Conservation (phyloP, 2,888 invertebrate species). For the Brenthis hecate region DNA sequence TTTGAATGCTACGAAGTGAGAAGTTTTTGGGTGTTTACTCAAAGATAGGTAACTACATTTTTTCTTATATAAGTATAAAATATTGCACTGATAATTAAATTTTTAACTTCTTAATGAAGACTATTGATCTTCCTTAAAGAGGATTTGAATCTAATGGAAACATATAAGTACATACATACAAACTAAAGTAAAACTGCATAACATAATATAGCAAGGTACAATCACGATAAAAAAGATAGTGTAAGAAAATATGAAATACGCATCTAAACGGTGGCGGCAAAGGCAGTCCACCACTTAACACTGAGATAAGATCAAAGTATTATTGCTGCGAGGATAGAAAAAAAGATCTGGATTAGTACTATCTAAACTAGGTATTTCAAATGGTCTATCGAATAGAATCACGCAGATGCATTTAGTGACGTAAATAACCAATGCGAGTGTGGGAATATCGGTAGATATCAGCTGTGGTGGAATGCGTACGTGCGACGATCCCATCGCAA, state of each 20-base stretch:
- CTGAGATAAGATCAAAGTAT: slow-evolving; percentile 9
- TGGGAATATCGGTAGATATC: slow-evolving; percentile 42
- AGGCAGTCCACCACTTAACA: slow-evolving; percentile 4
- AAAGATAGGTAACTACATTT: too few species aligned
- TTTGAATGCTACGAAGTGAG: too few species aligned
- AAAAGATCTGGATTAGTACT: slow-evolving; percentile 5
- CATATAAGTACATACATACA: too few species aligned
- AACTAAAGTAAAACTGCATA: too few species aligned
- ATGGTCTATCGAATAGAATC: slow-evolving; percentile 36
- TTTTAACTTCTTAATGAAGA: too few species aligned
- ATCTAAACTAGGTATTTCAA: slow-evolving; percentile 14
- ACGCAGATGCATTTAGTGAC: slow-evolving; percentile 39
- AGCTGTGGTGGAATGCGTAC: slow-evolving; percentile 42
- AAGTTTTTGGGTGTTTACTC: too few species aligned
- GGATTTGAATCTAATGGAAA: too few species aligned
- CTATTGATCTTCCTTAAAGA: too few species aligned
- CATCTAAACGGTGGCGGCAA: slow-evolving; percentile 6
- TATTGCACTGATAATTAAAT: too few species aligned
- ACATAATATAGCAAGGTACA: not conserved
- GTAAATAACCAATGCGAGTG: slow-evolving; percentile 37
- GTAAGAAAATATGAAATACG: not conserved
- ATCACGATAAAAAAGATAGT: not conserved
- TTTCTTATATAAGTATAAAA: too few species aligned
- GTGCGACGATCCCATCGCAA: slow-evolving; percentile 45
- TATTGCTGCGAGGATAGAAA: slow-evolving; percentile 10